A percentile compares a stretch with the other conserved stretches of the same genome.
Evolutionary conservation across 2,888 invertebrate species (phyloP).

Genomic region (Xestoiulus laeticollis): DNA sequence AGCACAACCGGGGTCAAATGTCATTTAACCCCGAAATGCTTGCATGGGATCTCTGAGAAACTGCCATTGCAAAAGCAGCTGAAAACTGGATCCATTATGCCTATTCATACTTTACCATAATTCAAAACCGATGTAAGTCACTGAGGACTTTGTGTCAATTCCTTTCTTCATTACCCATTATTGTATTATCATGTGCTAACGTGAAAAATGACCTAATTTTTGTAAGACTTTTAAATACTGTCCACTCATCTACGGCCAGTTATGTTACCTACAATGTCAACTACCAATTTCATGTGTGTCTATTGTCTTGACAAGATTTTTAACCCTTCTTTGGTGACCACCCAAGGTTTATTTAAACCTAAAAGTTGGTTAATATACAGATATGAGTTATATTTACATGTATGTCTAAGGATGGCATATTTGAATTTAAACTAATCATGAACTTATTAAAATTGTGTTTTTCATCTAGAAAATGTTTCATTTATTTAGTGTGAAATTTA

Average conservation of each 20-base stretch:
- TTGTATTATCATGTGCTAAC: background rate
- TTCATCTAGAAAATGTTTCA: too few species aligned
- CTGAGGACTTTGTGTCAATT: background rate
- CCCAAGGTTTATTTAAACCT: too few species aligned
- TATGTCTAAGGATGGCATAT: too few species aligned
- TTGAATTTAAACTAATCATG: too few species aligned
- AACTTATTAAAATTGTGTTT: too few species aligned
- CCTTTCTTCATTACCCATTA: background rate
- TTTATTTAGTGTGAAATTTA: too few species aligned
- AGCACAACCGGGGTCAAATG: background rate
- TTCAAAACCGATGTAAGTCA: slow-evolving; percentile 24
- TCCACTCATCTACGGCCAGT: background rate
- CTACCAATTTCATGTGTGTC: background rate
- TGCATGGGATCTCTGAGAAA: background rate
- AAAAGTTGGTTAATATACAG: too few species aligned
- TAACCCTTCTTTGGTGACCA: too few species aligned
- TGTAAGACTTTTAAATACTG: background rate
- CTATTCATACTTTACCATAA: background rate
- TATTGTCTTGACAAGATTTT: background rate
- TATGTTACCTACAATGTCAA: background rate
- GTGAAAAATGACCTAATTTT: background rate
- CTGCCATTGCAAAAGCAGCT: background rate
- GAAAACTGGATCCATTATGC: background rate
- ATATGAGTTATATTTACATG: too few species aligned
- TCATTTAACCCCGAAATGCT: background rate